These are phyloP conservation scores for Miltochrista miniata DNA, from an alignment of 2,888 invertebrate genomes.

Conservation along the genomic window DNA sequence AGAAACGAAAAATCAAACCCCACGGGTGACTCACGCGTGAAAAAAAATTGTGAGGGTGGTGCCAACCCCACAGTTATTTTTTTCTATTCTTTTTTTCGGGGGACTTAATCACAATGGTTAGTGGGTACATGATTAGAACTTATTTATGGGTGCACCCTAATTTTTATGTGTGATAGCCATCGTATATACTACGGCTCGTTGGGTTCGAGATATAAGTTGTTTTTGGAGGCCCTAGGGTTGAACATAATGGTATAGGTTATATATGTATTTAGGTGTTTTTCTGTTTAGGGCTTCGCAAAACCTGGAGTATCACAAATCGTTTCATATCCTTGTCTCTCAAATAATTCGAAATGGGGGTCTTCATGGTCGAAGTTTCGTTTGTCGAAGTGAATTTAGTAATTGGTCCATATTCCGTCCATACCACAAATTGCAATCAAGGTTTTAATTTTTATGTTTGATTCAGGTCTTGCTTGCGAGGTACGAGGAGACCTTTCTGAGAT, in stretches of 20 bases:
- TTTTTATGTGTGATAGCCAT: constrained; percentile 25
- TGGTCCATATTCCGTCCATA: too few species aligned
- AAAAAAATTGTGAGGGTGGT: constrained; percentile 58
- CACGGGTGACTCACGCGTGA: constrained; percentile 54
- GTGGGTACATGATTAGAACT: constrained; percentile 56
- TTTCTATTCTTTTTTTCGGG: constrained; percentile 39
- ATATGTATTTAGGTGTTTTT: too few species aligned
- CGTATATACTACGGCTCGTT: not conserved
- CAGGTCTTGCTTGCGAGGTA: too few species aligned
- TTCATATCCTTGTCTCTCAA: too few species aligned
- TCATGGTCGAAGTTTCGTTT: too few species aligned
- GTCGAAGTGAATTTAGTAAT: too few species aligned
- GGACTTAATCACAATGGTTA: constrained; percentile 57
- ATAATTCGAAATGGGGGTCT: too few species aligned
- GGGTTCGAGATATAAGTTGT: not conserved
- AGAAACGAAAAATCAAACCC: constrained; percentile 56
- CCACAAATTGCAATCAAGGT: too few species aligned
- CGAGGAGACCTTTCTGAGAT: too few species aligned
- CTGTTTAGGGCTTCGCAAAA: not conserved
- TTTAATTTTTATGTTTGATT: too few species aligned
- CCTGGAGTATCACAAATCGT: too few species aligned
- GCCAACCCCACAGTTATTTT: constrained; percentile 53
- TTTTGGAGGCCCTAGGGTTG: not conserved
- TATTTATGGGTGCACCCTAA: constrained; percentile 54
- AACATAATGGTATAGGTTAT: not conserved